Evolutionary conservation across 2,888 invertebrate genomes (phyloP), one percentile per base, ranked within the genome.

Genomic region (Pocota personata): DNA sequence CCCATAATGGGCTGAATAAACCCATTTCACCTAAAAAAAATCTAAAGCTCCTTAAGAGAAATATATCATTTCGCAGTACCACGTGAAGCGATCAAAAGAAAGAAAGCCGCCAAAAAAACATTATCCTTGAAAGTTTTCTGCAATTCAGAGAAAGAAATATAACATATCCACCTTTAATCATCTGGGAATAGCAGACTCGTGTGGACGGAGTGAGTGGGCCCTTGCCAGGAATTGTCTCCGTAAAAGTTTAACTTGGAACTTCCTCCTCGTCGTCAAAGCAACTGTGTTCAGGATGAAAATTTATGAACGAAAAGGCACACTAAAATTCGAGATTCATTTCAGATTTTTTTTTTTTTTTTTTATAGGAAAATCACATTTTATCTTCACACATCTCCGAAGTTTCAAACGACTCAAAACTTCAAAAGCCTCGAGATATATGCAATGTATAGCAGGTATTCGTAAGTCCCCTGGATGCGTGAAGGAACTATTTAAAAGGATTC

Each of bases 181-280:
- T 75, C 55, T 43, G 55, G 64, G 30, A 46, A 75, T 57, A 58
- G 58, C 57, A 76, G 46, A 27, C 37, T 16, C 24, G 14, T 37
- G 52, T 7, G 40, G 14, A 37, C n/a, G 3, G 14, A 52, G 30
- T 5, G 19, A 52, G 37, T n/a, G 30, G 21, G 19, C 14, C 24
- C 24, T 50, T 72, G 58, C 16, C 14, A 12, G 14, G 30, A 67
- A 30, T 60, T 50, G 58, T 67, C 66, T 35, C 21, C 43, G 14
- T 19, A 40, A 67, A 77, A 77, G 58, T 77, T 77, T 67, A 50
- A 69, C 19, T 77, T 43, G 52, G 52, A 77, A 77, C 67, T 77
- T 77, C 57, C 37, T 76, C 67, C n/a, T 48, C 58, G 19, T 30
- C 24, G n/a, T 58, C 14, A 27, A 12, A 40, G 37, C 27, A 50